phyloP scores from a whole-genome alignment of 1,140 invertebrate genomes.

The Drosophila albomicans region DNA sequence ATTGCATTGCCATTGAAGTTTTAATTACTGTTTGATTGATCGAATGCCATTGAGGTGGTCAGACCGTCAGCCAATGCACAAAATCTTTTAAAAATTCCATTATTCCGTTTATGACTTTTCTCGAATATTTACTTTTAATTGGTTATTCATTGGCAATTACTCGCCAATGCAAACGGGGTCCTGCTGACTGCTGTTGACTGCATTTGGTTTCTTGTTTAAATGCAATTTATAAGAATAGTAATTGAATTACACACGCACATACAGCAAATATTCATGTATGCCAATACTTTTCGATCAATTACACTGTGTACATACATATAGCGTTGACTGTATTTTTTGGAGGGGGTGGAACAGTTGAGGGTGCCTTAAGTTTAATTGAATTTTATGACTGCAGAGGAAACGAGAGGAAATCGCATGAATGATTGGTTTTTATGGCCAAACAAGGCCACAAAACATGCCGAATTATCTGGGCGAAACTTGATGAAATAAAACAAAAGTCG shows the following conservation, averaged over 20 bases:
- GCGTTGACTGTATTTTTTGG: background rate
- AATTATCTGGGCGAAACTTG: conserved; percentile 23
- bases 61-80: background rate
- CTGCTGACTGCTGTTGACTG: background rate
- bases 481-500: conserved; percentile 34
- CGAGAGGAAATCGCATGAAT: conserved; percentile 19
- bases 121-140: conserved; percentile 65
- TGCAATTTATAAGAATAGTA: conserved; percentile 32
- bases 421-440: conserved; percentile 8
- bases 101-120: conserved; percentile 53
- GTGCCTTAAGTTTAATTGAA: conserved; percentile 29
- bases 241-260: conserved; percentile 26
- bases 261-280: background rate
- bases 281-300: conserved; percentile 14
- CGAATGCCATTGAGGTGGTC: conserved; percentile 11
- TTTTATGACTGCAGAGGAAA: conserved; percentile 7
- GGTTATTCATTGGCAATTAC: conserved; percentile 69
- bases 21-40: conserved; percentile 45
- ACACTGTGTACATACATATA: background rate
- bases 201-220: conserved; percentile 22
- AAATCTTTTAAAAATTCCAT: conserved; percentile 65
- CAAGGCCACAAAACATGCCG: conserved; percentile 1
- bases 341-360: no score
- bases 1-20: conserved; percentile 56
- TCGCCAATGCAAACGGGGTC: conserved; percentile 20